Conservation (phyloP, 2,888 invertebrate species). For the Netelia fuscicornis region DNA sequence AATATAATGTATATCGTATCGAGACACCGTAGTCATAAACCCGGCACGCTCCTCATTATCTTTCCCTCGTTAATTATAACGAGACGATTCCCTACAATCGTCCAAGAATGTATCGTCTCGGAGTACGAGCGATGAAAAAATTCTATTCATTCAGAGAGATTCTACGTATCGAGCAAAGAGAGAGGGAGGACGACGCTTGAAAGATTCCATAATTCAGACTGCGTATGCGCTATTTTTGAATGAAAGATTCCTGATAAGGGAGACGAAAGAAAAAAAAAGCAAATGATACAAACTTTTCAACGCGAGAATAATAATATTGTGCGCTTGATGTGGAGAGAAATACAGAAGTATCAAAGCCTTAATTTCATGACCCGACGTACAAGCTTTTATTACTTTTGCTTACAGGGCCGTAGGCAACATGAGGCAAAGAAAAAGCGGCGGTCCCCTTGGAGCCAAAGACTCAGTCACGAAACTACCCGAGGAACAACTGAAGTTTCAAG, state of each 20-base stretch:
- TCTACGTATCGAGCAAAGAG: background rate
- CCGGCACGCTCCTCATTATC: conserved; percentile 29
- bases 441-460: conserved; percentile 75
- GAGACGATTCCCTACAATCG: conserved; percentile 13
- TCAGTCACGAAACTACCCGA: conserved; percentile 74
- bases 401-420: conserved; percentile 80
- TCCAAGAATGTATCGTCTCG: background rate
- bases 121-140: background rate
- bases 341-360: conserved; percentile 1
- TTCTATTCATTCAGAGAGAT: background rate
- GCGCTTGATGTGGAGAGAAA: background rate
- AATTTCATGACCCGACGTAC: conserved; percentile 63
- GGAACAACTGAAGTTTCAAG: conserved; percentile 83
- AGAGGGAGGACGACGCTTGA: background rate
- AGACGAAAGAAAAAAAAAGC: background rate
- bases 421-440: conserved; percentile 80
- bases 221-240: background rate
- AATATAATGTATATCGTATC: background rate
- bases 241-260: background rate
- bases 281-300: background rate
- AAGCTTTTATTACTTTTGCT: conserved; percentile 59
- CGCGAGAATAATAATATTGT: conserved; percentile 15
- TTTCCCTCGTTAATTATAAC: conserved; percentile 33
- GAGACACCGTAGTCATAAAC: background rate
- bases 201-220: background rate